Base-by-base conservation (phyloP, 1,140 invertebrate genomes). In the Argopecten irradians region DNA sequence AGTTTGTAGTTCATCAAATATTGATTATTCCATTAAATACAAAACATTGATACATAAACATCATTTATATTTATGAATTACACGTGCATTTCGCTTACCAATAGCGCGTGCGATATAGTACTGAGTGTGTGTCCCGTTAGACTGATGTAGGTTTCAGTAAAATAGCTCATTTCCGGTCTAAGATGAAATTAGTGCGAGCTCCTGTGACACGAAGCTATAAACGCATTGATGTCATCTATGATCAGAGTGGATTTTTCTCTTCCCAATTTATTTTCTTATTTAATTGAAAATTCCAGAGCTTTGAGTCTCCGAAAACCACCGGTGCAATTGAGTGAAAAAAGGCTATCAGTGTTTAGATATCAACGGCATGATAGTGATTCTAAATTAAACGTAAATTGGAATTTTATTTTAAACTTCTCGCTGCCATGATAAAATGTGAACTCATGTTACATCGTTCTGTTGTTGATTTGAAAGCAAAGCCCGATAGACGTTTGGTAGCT, bases 381-480 rank as follows among this genome's bases (percentile, higher is more conserved):
- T 71, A 71, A 71, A 71, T 71, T 71, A 71, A 71, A 71, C 55
- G 55, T 71, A 71, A 71, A 71, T 71, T 71, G 55, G 55, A 71
- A 71, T 71, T 71, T 71, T 71, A 71, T 71, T 71, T 71, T 71
- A 71, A 71, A 71, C 22, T 71, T 71, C 55, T 71, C n/a, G 22
- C 55, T 71, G 28, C 55, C 55, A 71, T 71, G 55, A 71, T 71
- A 71, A 71, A 71, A 71, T 71, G 55, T 71, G 55, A 71, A 71
- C 55, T 71, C 55, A n/a, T 16, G 55, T 71, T 71, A 71, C 55
- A 71, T 5, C 16, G 55, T 71, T 71, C 22, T 71, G 55, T 71
- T 71, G 55, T 28, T 71, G 55, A 71, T 71, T 71, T 71, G 55
- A 71, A 71, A 71, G 55, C 55, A 71, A 71, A 71, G 55, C 55